Evolutionary conservation across 2,113 vertebrate species (phyloP).

Genomic region (Vidua macroura): DNA sequence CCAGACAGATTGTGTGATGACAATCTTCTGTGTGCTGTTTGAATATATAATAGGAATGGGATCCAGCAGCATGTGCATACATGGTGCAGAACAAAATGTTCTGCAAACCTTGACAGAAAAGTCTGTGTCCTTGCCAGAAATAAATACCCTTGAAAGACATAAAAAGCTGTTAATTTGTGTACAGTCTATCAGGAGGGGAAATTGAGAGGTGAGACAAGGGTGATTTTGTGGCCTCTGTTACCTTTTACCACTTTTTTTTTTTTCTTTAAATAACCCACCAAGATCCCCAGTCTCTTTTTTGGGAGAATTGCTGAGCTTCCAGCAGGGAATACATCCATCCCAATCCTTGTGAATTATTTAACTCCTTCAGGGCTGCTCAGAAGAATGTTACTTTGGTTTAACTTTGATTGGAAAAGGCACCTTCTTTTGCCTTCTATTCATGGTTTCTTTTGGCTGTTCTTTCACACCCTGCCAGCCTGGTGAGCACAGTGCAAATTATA

Average conservation of each 20-base stretch:
- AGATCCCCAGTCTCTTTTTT: neutral
- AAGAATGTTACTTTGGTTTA: neutral
- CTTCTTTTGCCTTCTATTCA: neutral
- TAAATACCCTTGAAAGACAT: conserved; percentile 51
- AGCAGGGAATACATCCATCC: neutral
- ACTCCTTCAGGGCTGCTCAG: neutral
- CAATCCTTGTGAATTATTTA: conserved; percentile 1
- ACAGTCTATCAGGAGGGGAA: conserved; percentile 34
- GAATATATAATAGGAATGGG: conserved; percentile 42
- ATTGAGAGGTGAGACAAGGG: conserved; percentile 6
- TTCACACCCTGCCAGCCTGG: neutral
- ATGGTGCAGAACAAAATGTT: conserved; percentile 61
- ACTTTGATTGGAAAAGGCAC: neutral
- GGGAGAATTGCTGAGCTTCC: neutral
- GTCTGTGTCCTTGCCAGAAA: conserved; percentile 57
- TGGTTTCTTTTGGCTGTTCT: neutral
- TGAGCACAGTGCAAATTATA: neutral
- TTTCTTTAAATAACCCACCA: neutral
- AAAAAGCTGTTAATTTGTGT: conserved; percentile 41
- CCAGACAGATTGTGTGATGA: conserved; percentile 48
- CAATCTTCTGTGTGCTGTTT: conserved; percentile 34
- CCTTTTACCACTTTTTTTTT: neutral
- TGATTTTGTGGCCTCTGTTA: conserved; percentile 10
- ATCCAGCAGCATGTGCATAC: conserved; percentile 49
- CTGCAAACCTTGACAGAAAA: conserved; percentile 59